A percentile compares a stretch with the other conserved stretches of the same genome.
Evolutionary conservation across 2,888 invertebrate species (phyloP).

Genomic region (Lasiommata megera): DNA sequence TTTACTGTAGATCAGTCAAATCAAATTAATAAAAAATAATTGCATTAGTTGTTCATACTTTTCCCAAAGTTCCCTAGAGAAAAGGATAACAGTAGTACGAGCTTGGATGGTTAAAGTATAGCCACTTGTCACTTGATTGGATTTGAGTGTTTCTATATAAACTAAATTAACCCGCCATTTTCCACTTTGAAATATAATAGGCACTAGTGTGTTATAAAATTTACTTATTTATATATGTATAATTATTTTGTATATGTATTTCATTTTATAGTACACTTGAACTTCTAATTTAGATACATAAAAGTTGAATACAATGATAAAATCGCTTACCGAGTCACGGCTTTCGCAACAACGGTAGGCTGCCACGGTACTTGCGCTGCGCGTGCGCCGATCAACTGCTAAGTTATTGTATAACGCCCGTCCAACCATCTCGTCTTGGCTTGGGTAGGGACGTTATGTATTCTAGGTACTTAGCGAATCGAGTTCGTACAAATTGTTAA

Average conservation of each 20-base stretch:
- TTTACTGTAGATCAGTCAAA: no score
- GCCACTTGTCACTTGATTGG: no score
- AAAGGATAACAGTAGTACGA: no score
- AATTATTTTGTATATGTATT: no score
- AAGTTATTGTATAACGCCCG: constrained; percentile 45
- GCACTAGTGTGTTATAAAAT: neutral
- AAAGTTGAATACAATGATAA: neutral
- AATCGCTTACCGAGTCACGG: constrained; percentile 19
- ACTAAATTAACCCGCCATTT: neutral
- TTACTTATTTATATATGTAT: no score
- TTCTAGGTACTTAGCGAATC: neutral
- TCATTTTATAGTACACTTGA: neutral
- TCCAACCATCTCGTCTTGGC: constrained; percentile 33
- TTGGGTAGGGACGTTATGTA: constrained; percentile 34
- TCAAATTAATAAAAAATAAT: no score
- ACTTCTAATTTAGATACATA: neutral
- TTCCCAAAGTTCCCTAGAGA: no score
- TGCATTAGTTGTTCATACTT: no score
- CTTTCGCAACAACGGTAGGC: constrained; percentile 14
- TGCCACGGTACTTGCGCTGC: constrained; percentile 32
- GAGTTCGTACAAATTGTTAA: constrained; percentile 6
- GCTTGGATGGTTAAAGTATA: no score
- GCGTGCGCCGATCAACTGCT: constrained; percentile 47
- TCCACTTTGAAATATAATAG: neutral
- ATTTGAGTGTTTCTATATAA: no score